Percentiles rank a stretch among this genome's conserved stretches.
Conservation (phyloP, 2,113 vertebrate genomes). For the Electrona antarctica region DNA sequence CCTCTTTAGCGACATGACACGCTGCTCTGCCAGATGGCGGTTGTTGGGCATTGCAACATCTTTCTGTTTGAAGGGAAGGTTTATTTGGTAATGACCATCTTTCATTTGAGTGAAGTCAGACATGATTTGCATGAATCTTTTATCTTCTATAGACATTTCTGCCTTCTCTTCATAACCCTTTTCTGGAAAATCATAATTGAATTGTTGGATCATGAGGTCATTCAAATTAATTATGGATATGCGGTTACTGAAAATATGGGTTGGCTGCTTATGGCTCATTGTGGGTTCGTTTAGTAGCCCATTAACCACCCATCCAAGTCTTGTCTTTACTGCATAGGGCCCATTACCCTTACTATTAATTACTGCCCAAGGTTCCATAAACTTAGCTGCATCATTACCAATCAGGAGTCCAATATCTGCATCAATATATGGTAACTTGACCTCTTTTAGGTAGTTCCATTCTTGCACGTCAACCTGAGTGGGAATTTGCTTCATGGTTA, state of each 20-base stretch:
- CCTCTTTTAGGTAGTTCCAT: neutral
- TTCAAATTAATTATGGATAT: no score
- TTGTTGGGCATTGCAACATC: neutral
- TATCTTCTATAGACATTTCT: neutral
- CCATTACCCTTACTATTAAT: neutral
- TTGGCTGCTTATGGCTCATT: no score
- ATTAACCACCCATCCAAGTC: neutral
- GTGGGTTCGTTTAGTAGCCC: no score
- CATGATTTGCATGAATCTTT: neutral
- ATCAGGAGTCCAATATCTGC: neutral
- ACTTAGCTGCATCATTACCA: neutral
- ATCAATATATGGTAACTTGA: neutral
- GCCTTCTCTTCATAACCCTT: no score
- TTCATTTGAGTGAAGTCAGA: neutral
- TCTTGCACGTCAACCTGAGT: neutral
- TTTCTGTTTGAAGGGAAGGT: neutral
- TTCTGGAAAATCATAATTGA: no score
- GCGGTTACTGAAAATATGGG: no score
- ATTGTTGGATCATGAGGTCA: no score
- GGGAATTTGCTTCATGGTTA: neutral
- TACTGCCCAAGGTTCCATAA: constrained; percentile 1
- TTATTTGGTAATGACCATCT: neutral
- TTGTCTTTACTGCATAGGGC: neutral
- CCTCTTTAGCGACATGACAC: neutral
- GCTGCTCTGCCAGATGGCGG: neutral